phyloP scores from a whole-genome alignment of 2,113 vertebrate genomes.

The Crotalus tigris region DNA sequence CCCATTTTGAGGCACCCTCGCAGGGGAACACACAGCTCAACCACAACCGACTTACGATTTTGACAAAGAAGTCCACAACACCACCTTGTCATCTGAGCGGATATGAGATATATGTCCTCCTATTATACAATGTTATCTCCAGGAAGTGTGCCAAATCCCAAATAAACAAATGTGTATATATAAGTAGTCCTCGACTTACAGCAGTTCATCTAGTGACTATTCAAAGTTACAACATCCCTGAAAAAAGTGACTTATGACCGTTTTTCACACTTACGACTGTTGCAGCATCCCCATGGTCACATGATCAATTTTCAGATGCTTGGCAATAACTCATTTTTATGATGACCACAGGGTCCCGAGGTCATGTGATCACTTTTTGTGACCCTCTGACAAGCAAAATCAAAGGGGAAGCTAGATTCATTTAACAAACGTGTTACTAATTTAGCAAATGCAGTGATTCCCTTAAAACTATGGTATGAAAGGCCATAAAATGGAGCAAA shows the following conservation, averaged over 20 bases:
- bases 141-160: background rate
- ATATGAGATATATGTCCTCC: background rate
- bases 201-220: background rate
- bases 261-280: background rate
- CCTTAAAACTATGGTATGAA: no score
- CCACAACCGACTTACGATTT: background rate
- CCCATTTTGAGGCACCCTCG: background rate
- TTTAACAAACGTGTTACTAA: no score
- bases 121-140: background rate
- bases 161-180: background rate
- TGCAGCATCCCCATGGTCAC: background rate
- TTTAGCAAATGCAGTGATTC: no score
- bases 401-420: background rate
- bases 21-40: background rate
- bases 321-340: background rate
- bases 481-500: no score
- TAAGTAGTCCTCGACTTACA: background rate
- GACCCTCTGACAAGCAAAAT: background rate
- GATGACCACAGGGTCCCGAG: background rate
- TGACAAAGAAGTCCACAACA: background rate
- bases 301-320: background rate
- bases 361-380: background rate
- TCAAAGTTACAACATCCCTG: background rate
- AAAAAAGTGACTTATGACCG: background rate
- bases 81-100: background rate